A percentile compares a stretch with the other conserved stretches of the same genome.
Conservation (phyloP, 2,888 invertebrate species). For the Rhogogaster chlorosoma region DNA sequence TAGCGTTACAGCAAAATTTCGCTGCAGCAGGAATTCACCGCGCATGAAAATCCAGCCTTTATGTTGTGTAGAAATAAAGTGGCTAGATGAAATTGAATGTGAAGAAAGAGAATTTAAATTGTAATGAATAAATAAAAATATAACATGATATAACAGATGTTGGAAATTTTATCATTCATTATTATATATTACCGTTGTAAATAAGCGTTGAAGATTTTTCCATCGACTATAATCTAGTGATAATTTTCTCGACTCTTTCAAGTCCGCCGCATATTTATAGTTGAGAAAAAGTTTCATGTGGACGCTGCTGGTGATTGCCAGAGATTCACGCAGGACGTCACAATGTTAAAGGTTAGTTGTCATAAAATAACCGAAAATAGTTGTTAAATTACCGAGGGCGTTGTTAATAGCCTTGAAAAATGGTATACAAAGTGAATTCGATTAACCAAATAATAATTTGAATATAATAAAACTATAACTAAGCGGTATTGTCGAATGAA, state of each 20-base stretch:
- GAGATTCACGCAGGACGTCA: too few relatives aligned
- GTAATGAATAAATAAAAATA: neutral
- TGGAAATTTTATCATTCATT: neutral
- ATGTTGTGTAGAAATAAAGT: neutral
- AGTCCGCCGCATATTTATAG: neutral
- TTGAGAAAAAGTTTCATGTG: too few relatives aligned
- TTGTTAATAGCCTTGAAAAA: neutral
- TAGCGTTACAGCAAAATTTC: too few relatives aligned
- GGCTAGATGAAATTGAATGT: neutral
- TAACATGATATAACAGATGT: neutral
- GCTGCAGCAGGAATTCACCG: too few relatives aligned
- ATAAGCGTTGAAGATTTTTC: neutral
- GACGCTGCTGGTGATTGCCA: too few relatives aligned
- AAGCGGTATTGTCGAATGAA: neutral
- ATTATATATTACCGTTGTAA: neutral
- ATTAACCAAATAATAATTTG: neutral
- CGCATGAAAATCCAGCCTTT: too few relatives aligned
- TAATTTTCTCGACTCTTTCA: neutral
- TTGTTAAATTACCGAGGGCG: neutral
- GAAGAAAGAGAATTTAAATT: neutral
- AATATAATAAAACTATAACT: neutral
- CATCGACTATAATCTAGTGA: neutral
- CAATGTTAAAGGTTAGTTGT: slow-evolving; percentile 76
- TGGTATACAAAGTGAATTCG: neutral
- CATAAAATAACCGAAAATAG: slow-evolving; percentile 61